Base-by-base conservation (phyloP, 1,140 invertebrate species). In the Cataglyphis hispanica region DNA sequence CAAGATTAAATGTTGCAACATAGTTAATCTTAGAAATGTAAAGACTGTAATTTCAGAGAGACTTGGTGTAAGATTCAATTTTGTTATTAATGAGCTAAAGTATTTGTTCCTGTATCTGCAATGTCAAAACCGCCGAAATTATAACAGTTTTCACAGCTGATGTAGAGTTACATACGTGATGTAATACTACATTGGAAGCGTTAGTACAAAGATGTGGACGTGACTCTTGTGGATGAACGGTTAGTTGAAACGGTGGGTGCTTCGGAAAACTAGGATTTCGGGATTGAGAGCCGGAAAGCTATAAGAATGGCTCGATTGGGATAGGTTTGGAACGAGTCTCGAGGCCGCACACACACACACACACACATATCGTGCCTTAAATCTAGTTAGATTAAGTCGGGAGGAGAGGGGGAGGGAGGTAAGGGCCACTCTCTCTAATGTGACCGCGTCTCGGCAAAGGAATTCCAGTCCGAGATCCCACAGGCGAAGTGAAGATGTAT, bases 311-410 rank as follows among this genome's bases (percentile, higher is more conserved):
- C 64, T 75, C 13, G 8, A 70, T 87, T 90, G 87, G 64, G 87
- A 86, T 89, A 90, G 85, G 89, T 86, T 80, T 90, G 58, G 56
- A 25, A 27, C 22, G 37, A 69, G n/a, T 16, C 13, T 1, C 46
- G 46, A 50, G 46, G 46, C n/a, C n/a, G n/a, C 53, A 58, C 22
- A 27, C 31, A 31, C 16, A 56, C 19, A 72, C 43, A 31, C 43
- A 53, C 61, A n/a, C n/a, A n/a, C n/a, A n/a, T n/a, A n/a, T n/a
- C n/a, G n/a, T n/a, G 78, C 56, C 61, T 77, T 89, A 90, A 89
- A 89, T 90, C 87, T 87, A 85, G 85, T 46, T 64, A 85, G 89
- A 89, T 90, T 89, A 87, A 75, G 37, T 19, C 67, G 19, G 60
- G 63, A 58, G 34, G 43, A 8, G n/a, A 11, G 60, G 63, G 63